phyloP scores from a whole-genome alignment of 1,140 invertebrate species.

The Lordiphosa mommai region DNA sequence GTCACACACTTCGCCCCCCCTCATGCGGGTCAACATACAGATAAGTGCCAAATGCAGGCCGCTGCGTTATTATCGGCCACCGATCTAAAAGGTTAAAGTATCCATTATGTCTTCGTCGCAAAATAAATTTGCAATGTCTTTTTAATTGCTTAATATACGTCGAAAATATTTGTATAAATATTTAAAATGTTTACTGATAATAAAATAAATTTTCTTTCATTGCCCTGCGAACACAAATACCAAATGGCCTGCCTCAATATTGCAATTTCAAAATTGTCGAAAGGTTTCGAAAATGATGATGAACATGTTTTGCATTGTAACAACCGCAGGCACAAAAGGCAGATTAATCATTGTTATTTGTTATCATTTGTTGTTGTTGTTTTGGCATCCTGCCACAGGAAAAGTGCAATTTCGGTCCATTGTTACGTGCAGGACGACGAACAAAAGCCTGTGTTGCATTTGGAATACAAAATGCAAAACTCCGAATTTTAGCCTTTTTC shows the following conservation, averaged over 20 bases:
- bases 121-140: conserved; percentile 15
- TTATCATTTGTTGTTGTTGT: conserved; percentile 22
- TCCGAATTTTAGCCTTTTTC: conserved; percentile 1
- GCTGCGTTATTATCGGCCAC: background rate
- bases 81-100: conserved; percentile 14
- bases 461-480: conserved; percentile 22
- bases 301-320: background rate
- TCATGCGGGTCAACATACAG: no score
- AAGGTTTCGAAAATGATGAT: background rate
- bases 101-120: conserved; percentile 22
- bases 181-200: background rate
- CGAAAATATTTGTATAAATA: conserved; percentile 8
- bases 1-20: no score
- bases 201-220: no score
- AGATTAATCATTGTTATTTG: conserved; percentile 54
- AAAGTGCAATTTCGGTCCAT: conserved; percentile 45
- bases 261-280: background rate
- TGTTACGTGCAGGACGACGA: conserved; percentile 12
- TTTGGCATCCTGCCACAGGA: conserved; percentile 18
- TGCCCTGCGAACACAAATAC: no score
- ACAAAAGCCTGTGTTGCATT: conserved; percentile 25
- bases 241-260: no score
- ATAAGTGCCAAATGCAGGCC: no score
- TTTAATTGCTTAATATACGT: conserved; percentile 32
- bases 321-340: conserved; percentile 40